These are phyloP conservation scores for Amitus sp. DNA, from an alignment of 2,888 invertebrate species.

Conservation along the genomic window DNA sequence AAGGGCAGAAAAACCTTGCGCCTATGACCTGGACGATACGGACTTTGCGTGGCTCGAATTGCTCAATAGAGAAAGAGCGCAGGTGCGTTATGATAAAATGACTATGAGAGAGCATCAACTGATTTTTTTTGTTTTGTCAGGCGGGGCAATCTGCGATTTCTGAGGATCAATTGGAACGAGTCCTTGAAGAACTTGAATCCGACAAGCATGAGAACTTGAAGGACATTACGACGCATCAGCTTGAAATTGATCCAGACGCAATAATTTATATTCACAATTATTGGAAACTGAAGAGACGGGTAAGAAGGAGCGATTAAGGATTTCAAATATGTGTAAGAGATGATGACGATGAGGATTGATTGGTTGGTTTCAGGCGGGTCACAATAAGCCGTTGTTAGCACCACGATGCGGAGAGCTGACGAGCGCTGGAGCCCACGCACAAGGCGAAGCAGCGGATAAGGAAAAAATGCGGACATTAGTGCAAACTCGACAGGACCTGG, in stretches of 20 bases:
- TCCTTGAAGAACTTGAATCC: slow-evolving; percentile 94
- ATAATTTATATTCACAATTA: slow-evolving; percentile 92
- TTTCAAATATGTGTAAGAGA: no score
- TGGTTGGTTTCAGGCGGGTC: slow-evolving; percentile 67
- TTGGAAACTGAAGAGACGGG: slow-evolving; percentile 95
- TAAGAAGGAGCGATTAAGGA: no score
- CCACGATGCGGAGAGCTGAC: slow-evolving; percentile 66
- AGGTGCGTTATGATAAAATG: no score
- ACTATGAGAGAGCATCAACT: no score
- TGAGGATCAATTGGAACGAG: slow-evolving; percentile 90
- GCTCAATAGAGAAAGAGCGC: slow-evolving; percentile 87
- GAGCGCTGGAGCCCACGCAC: slow-evolving; percentile 67
- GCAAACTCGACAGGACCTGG: slow-evolving; percentile 93
- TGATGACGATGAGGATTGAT: no score
- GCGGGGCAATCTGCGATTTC: slow-evolving; percentile 80
- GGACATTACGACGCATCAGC: slow-evolving; percentile 82
- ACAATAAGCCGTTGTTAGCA: slow-evolving; percentile 70
- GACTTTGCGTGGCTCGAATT: slow-evolving; percentile 91
- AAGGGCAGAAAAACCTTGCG: slow-evolving; percentile 90
- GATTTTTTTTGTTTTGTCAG: slow-evolving; percentile 38
- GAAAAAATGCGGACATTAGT: slow-evolving; percentile 97
- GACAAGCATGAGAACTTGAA: slow-evolving; percentile 89
- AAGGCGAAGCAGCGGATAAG: slow-evolving; percentile 87
- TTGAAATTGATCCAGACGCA: slow-evolving; percentile 86
- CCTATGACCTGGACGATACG: slow-evolving; percentile 93